Base-by-base conservation (phyloP, 2,888 invertebrate species). In the Lapara coniferarum region DNA sequence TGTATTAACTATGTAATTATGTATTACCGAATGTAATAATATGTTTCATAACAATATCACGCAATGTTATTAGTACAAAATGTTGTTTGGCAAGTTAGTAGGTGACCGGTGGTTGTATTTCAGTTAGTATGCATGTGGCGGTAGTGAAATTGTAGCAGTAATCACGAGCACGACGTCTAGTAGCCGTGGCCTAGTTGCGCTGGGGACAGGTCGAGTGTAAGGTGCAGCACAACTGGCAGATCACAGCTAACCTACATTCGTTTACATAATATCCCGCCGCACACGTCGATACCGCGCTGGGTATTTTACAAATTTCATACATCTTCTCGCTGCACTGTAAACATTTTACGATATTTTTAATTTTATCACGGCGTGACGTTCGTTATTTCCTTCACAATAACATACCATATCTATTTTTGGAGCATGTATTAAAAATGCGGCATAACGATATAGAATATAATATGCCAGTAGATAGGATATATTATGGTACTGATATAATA, bases 131-230 rank as follows among this genome's bases (percentile, higher is more conserved):
- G 25, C 16, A 51, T 58, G 44, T 51, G 66, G 30, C 57, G 30
- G 49, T 56, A 69, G 49, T 66, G 37, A 66, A 49, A 66, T 56
- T 52, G 66, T 69, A 58, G 53, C 37, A 52, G 58, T 79, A 81
- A 80, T 82, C 81, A 81, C 81, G 77, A 81, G 74, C 75, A 72
- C 69, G 69, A 77, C 76, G 73, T 78, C 78, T 78, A 78, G 84
- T 81, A 89, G 84, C 89, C 89, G 79, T 89, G 90, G 89, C 89
- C 89, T 88, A 89, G 79, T 86, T 89, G 82, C 73, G 75, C 67
- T 74, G 63, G 63, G 59, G 78, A 75, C 76, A 72, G 77, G 75
- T 73, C 73, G 75, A 71, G 75, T 74, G 72, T 75, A 71, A 73
- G 73, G 72, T 69, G 53, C 63, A 59, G 72, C 71, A 75, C 73